phyloP scores from a whole-genome alignment of 2,888 invertebrate genomes.

The Oligia strigilis region DNA sequence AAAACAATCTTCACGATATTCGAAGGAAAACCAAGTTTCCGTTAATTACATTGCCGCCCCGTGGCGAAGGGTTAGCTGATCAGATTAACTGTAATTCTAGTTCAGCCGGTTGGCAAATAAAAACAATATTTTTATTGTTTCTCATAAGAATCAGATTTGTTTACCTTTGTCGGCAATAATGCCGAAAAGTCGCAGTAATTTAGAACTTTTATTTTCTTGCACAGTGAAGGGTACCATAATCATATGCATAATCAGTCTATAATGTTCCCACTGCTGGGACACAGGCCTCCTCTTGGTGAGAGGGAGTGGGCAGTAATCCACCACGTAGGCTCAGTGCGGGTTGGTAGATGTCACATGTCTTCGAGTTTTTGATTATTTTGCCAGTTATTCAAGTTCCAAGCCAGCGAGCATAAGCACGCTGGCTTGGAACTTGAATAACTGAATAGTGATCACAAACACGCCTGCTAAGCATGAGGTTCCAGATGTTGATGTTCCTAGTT shows the following conservation, averaged over 20 bases:
- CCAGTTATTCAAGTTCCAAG: background rate
- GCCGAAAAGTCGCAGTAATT: background rate
- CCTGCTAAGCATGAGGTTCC: too few relatives aligned
- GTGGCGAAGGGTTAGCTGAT: conserved; percentile 52
- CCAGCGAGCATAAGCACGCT: too few relatives aligned
- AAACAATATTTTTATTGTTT: conserved; percentile 32
- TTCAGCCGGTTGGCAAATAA: conserved; percentile 38
- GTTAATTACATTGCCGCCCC: conserved; percentile 68
- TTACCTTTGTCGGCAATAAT: background rate
- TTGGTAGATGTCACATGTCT: background rate
- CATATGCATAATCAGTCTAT: background rate
- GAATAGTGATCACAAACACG: too few relatives aligned
- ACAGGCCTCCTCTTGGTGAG: background rate
- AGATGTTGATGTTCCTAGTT: too few relatives aligned
- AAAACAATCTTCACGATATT: conserved; percentile 61
- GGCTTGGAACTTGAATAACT: too few relatives aligned
- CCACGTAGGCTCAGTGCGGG: background rate
- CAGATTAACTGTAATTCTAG: conserved; percentile 51
- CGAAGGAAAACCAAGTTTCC: conserved; percentile 68
- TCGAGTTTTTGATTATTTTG: background rate
- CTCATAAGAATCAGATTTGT: conserved; percentile 13
- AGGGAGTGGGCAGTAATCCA: background rate
- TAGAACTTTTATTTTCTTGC: background rate
- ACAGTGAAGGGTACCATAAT: background rate
- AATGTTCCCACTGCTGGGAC: background rate